Base-by-base conservation (phyloP, 2,888 invertebrate species). In the Pinctada fucata region DNA sequence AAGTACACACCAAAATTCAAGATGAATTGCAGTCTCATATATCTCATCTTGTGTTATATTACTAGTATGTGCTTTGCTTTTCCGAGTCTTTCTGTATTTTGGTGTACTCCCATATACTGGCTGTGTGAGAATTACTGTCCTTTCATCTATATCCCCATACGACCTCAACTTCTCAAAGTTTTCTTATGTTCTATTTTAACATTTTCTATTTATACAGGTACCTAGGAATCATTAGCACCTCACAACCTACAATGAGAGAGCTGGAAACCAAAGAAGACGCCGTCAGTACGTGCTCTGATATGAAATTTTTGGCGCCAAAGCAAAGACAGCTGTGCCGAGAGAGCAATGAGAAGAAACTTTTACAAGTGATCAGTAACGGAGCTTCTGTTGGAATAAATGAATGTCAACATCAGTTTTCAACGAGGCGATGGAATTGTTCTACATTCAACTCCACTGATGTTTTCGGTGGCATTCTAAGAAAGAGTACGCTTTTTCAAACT, bases 391-490 rank as follows among this genome's bases (percentile, higher is more conserved):
- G 96, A 13, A 92, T 97, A 78, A 96, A 96, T 86, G 97, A 97
- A 92, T 97, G 97, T 91, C 97, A 97, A 93, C 94, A 96, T 90
- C 97, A 97, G 93, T 97, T 97, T 92, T 94, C 95, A 80, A 95
- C 96, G 91, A 96, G 96, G 88, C 94, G 97, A 89, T 97, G 97
- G 97, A 97, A 97, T 93, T 97, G 97, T 93, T 96, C 96, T 79
- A 95, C 96, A 5, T 95, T 95, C 92, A 95, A 96, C 92, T 95
- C 95, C 64, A 95, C 95, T 8, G 95, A 95, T 78, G 95, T 97
- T 79, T 97, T 97, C 90, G 97, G 97, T 77, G 96, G 96, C 82
- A 95, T 97, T 76, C 94, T 96, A 82, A 94, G 95, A 90, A 95
- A 96, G 91, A 96, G 97, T 97, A 94, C 96, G 97, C 90, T 58